Conservation (phyloP, 2,113 vertebrate species). For the Indicator indicator region DNA sequence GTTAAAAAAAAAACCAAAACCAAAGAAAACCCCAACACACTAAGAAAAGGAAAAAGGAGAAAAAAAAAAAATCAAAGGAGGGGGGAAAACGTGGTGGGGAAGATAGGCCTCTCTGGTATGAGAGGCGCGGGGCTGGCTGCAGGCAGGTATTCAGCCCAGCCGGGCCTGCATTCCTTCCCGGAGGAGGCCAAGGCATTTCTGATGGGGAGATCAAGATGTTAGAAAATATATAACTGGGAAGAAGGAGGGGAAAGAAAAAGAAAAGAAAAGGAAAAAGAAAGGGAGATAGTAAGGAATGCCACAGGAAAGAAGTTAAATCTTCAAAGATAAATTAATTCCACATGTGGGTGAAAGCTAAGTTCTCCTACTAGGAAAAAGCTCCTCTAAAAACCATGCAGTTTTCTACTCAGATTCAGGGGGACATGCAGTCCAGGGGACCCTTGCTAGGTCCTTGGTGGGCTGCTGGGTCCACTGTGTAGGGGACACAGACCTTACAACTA, state of each 20-base stretch:
- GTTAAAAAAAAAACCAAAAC: background rate
- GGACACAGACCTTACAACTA: background rate
- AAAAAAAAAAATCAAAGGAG: background rate
- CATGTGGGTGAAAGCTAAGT: slow-evolving; percentile 81
- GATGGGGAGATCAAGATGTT: slow-evolving; percentile 73
- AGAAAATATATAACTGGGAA: slow-evolving; percentile 51
- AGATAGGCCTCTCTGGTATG: slow-evolving; percentile 81
- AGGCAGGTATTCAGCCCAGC: slow-evolving; percentile 85
- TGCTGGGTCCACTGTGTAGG: background rate
- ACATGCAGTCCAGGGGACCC: background rate
- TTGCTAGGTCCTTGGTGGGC: background rate
- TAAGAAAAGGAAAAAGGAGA: too few relatives aligned
- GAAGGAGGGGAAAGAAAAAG: background rate
- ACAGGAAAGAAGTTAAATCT: slow-evolving; percentile 77
- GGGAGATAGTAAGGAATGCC: slow-evolving; percentile 64
- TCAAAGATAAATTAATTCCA: slow-evolving; percentile 81
- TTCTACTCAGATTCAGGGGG: background rate
- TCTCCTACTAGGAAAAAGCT: slow-evolving; percentile 50
- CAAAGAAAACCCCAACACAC: too few relatives aligned
- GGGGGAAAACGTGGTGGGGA: slow-evolving; percentile 38
- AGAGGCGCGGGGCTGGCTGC: slow-evolving; percentile 73
- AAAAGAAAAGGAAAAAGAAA: background rate
- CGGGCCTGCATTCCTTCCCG: slow-evolving; percentile 80
- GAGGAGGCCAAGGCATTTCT: slow-evolving; percentile 77
- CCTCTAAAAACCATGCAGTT: background rate